phyloP scores from a whole-genome alignment of 1,140 invertebrate genomes.

The Diprion similis region DNA sequence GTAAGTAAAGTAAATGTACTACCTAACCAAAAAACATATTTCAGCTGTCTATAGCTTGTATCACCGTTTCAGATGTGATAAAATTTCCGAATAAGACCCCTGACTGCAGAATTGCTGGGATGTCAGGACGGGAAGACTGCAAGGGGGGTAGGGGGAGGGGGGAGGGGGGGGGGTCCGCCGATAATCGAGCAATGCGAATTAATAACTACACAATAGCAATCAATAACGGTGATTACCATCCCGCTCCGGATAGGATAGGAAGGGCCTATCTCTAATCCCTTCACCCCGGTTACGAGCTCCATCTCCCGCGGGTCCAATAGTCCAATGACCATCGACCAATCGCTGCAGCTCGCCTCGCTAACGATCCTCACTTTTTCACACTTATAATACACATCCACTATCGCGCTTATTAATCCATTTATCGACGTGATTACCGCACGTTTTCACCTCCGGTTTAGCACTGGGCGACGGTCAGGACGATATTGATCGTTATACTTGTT shows the following conservation, averaged over 20 bases:
- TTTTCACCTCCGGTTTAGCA: conserved; percentile 8
- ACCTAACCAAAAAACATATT: too few species aligned
- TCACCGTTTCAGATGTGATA: too few species aligned
- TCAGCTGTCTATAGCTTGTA: too few species aligned
- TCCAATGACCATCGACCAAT: background rate
- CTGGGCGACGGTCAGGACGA: conserved; percentile 16
- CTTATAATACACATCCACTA: conserved; percentile 14
- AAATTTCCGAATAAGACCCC: too few species aligned
- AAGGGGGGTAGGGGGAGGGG: too few species aligned
- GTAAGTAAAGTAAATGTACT: too few species aligned
- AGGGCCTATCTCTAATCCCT: background rate
- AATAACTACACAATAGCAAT: background rate
- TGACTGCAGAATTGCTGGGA: too few species aligned
- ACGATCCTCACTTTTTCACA: conserved; percentile 5
- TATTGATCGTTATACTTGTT: conserved; percentile 24
- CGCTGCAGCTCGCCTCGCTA: background rate
- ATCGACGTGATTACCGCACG: conserved; percentile 13
- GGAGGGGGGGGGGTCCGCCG: background rate
- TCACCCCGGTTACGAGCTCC: background rate
- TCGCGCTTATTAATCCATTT: background rate
- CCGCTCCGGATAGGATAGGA: background rate
- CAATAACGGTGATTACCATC: conserved; percentile 4
- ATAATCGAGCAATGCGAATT: conserved; percentile 5
- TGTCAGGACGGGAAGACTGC: too few species aligned
- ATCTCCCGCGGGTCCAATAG: background rate